Base-by-base conservation (phyloP, 2,113 vertebrate genomes). In the Petroica traversi region DNA sequence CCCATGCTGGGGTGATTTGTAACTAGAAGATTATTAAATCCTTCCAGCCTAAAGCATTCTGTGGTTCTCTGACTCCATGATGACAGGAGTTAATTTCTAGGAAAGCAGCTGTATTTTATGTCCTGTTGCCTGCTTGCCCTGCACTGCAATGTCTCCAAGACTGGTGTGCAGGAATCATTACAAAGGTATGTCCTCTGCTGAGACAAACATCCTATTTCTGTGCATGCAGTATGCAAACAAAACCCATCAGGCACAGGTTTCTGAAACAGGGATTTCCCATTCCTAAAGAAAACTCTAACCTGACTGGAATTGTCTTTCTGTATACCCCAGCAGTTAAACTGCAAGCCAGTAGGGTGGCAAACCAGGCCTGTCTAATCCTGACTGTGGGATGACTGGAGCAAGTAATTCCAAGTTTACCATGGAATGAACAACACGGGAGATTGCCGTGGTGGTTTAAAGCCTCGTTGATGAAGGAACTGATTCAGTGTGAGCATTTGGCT, bases 371-470 rank as follows among this genome's bases (percentile, higher is more conserved):
- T 52, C 83, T 95, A 68, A 63, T 92, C 92, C 86, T 95, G 58
- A 69, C 82, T 85, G 11, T 45, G 28, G 62, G 74, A 67, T 91
- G 45, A 52, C 52, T 92, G 75, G 67, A 74, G 78, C 63, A 86
- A 94, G 84, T 85, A 86, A 55, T 69, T 95, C 67, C 54, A 84
- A 40, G 75, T 89, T 96, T 89, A 78, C 72, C 28, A 43, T 85
- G 71, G 75, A 79, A 64, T 68, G 71, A 58, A 82, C 62, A 79
- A 16, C 40, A 36, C 6, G 3, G 48, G 52, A 95, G 48, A 78
- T 52, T 94, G 52, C 92, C 46, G 5, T 41, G 33, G 83, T 89
- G 58, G 7, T 88, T 96, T 86, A 93, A 95, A 96, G 51, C 85
- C 77, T 92, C 34, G 8, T 36, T 81, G 72, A 62, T 66, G 91